Base-by-base conservation (phyloP, 1,140 invertebrate genomes). In the Euwallacea fornicatus region DNA sequence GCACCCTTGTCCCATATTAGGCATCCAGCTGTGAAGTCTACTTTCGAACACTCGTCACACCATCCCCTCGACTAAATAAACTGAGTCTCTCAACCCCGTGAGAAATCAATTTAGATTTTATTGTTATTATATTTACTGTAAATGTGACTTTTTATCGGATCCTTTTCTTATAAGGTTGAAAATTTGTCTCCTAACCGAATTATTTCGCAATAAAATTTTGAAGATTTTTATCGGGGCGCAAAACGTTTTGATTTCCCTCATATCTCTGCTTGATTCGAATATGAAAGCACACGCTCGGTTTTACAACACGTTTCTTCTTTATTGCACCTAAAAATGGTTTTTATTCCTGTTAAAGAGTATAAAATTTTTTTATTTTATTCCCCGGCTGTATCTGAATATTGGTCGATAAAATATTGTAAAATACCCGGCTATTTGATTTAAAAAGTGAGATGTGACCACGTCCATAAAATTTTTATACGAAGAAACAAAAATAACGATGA, bases 81-180 rank as follows among this genome's bases (percentile, higher is more conserved):
- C 59, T 70, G 11, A 58, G 54, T 66, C 43, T 56, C 63, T 61
- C 69, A 68, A 72, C 76, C 78, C 78, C 78, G 75, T 79, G 78
- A 79, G 78, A 79, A 79, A 79, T 79, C 78, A 79, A 79, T 79
- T 79, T 75, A 74, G 72, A 77, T 79, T 79, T 79, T 79, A 79
- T 79, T 79, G 78, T 79, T 79, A 79, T 79, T 78, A 78, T 78
- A 79, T 79, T 78, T 78, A 79, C 76, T 79, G 69, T 64, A 78
- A 78, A 78, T 73, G 77, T 75, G 77, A 74, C 73, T 78, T 76
- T 78, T 78, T 77, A 76, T 76, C 72, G 68, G 70, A 71, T 63
- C 69, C 68, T 72, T 67, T 74, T 55, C 21, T 55, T 64, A 67
- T 53, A 63, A 70, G 69, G 64, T 72, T 76, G 75, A 73, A 76